Conservation (phyloP, 2,888 invertebrate genomes). For the Metalampra italica region DNA sequence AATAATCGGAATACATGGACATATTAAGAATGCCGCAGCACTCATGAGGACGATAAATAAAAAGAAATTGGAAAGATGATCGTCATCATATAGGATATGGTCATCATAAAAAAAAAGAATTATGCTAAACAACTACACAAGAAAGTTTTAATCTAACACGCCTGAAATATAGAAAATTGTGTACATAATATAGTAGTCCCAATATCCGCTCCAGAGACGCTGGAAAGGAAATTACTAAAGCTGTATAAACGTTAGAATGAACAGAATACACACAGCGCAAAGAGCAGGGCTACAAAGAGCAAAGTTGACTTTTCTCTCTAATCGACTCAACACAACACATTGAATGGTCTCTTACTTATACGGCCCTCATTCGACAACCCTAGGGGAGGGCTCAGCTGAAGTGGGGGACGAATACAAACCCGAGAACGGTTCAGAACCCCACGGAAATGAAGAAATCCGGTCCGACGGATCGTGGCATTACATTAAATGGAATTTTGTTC, state of each 20-base stretch:
- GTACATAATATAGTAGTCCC: too few relatives aligned
- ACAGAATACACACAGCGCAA: neutral
- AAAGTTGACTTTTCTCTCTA: slow-evolving; percentile 1
- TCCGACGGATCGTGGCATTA: slow-evolving; percentile 30
- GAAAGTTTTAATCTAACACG: too few relatives aligned
- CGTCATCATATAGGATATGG: too few relatives aligned
- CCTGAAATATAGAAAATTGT: too few relatives aligned
- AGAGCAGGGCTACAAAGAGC: neutral
- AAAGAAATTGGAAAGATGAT: too few relatives aligned
- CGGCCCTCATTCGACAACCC: neutral
- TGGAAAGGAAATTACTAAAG: neutral
- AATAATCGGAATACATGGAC: too few relatives aligned
- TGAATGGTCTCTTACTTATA: neutral
- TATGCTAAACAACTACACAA: too few relatives aligned
- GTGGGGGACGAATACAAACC: neutral
- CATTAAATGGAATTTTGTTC: slow-evolving; percentile 49
- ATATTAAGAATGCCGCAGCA: too few relatives aligned
- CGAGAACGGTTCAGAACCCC: slow-evolving; percentile 27
- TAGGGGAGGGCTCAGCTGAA: neutral
- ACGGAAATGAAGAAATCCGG: slow-evolving; percentile 67
- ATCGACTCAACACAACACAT: slow-evolving; percentile 1
- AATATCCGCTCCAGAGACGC: neutral
- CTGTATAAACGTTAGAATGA: neutral
- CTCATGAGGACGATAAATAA: too few relatives aligned
- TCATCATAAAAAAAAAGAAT: too few relatives aligned